Percentiles rank a stretch among this genome's conserved stretches.
Conservation (phyloP, 2,113 vertebrate species). For the Orycteropus afer region DNA sequence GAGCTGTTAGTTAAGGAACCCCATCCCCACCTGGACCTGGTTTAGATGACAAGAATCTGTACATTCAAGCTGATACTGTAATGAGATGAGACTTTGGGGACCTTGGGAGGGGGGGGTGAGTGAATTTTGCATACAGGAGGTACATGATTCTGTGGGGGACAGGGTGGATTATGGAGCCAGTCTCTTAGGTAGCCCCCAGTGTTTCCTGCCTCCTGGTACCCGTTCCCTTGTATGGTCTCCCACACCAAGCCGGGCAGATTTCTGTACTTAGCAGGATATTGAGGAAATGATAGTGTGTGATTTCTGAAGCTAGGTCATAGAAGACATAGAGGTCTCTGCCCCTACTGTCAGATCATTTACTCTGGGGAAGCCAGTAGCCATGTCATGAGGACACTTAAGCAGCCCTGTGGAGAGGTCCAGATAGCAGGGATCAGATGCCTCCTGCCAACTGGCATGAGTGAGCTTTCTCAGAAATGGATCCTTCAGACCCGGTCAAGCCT, state of each 20-base stretch:
- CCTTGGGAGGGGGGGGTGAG: neutral
- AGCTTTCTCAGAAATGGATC: neutral
- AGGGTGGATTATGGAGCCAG: neutral
- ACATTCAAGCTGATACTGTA: neutral
- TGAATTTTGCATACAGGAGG: neutral
- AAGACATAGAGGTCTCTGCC: neutral
- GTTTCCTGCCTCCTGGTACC: neutral
- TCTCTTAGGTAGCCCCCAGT: neutral
- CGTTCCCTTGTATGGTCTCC: neutral
- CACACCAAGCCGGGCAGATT: neutral
- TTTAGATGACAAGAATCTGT: conserved; percentile 6
- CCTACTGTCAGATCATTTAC: neutral
- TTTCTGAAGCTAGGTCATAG: neutral
- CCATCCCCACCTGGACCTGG: neutral
- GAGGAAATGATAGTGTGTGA: neutral
- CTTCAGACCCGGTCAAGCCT: neutral
- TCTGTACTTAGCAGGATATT: neutral
- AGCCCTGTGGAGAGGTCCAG: neutral
- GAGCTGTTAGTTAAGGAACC: neutral
- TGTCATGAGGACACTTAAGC: neutral
- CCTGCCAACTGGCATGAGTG: neutral
- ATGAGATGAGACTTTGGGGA: neutral
- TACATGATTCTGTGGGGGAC: neutral
- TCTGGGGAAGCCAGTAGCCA: conserved; percentile 1
- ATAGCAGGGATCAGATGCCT: neutral